Evolutionary conservation across 1,140 invertebrate genomes (phyloP).

Genomic region (Agrilus planipennis): DNA sequence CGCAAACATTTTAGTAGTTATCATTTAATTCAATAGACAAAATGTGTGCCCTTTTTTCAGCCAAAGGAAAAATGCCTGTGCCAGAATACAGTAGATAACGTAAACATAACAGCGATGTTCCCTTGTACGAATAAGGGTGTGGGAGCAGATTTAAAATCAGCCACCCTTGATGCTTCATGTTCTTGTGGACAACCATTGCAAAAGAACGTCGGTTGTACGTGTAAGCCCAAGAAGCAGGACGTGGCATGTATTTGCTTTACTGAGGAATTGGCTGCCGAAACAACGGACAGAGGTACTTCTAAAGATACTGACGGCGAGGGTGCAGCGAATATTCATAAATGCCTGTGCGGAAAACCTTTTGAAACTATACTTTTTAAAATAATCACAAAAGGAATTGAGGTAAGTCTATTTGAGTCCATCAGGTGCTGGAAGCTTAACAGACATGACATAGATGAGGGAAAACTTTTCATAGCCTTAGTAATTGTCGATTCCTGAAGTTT

Average conservation of each 20-base stretch:
- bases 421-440: too few relatives aligned
- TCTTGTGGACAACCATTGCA: neutral
- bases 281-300: too few relatives aligned
- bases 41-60: neutral
- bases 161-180: neutral
- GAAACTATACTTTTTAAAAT: slow-evolving; percentile 3
- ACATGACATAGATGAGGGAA: too few relatives aligned
- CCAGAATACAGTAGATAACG: too few relatives aligned
- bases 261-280: too few relatives aligned
- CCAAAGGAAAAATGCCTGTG: neutral
- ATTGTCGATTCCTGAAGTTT: too few relatives aligned
- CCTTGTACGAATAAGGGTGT: neutral
- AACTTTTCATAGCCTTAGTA: too few relatives aligned
- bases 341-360: slow-evolving; percentile 4
- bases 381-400: slow-evolving; percentile 12
- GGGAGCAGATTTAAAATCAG: neutral
- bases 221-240: slow-evolving; percentile 1
- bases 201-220: neutral
- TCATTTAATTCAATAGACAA: too few relatives aligned
- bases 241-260: too few relatives aligned
- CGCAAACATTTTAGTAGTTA: too few relatives aligned
- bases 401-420: slow-evolving; percentile 9
- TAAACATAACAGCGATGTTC: neutral
- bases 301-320: too few relatives aligned
- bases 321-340: too few relatives aligned